These are phyloP conservation scores for Hydroisotoma schaefferi DNA, from an alignment of 2,888 invertebrate species.

Conservation along the genomic window DNA sequence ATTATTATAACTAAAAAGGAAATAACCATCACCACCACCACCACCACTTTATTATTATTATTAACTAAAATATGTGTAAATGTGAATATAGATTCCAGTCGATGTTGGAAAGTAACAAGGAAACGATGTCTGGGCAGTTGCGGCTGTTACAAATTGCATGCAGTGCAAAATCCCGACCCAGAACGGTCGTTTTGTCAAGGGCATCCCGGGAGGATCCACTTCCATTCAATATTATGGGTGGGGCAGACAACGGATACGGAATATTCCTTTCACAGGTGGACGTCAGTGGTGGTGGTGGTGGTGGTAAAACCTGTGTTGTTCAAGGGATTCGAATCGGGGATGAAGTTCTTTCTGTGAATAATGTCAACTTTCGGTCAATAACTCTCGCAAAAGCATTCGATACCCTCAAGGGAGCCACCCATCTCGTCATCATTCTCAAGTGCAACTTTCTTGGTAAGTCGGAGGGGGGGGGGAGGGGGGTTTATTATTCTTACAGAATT, in stretches of 20 bases:
- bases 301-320: too few species aligned
- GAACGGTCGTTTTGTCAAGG: constrained; percentile 86
- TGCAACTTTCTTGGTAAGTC: constrained; percentile 84
- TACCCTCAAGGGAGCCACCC: constrained; percentile 87
- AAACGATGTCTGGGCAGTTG: constrained; percentile 51
- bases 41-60: too few species aligned
- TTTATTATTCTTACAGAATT: not conserved
- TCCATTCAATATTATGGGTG: constrained; percentile 90
- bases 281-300: not conserved
- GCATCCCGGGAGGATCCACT: constrained; percentile 85
- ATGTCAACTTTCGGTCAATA: constrained; percentile 92
- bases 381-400: constrained; percentile 88
- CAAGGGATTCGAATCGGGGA: constrained; percentile 94
- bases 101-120: constrained; percentile 42
- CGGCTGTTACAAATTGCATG: constrained; percentile 90
- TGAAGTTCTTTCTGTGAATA: constrained; percentile 96
- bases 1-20: too few species aligned
- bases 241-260: constrained; percentile 85
- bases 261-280: constrained; percentile 77
- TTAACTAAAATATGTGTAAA: too few species aligned
- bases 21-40: too few species aligned
- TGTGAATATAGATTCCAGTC: constrained; percentile 42
- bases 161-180: constrained; percentile 89
- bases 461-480: too few species aligned
- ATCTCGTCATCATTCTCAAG: constrained; percentile 92